Conservation (phyloP, 2,113 vertebrate genomes). For the Perca flavescens region DNA sequence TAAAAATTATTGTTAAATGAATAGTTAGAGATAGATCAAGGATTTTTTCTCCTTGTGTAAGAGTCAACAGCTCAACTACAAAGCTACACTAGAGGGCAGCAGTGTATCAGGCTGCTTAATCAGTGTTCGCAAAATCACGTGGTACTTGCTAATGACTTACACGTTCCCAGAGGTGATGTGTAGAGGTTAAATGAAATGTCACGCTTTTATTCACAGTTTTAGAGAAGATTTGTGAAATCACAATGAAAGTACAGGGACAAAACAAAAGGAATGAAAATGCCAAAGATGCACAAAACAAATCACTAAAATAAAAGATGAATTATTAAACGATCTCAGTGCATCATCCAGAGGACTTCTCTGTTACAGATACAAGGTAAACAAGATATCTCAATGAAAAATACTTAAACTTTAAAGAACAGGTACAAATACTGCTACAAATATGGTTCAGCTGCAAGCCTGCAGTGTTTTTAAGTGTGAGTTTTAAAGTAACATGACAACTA, state of each 20-base stretch:
- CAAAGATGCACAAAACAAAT: not conserved
- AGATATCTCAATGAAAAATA: not conserved
- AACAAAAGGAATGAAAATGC: not conserved
- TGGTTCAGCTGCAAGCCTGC: too few species aligned
- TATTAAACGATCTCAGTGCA: not conserved
- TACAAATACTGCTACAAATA: not conserved
- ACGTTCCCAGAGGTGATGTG: slow-evolving; percentile 21
- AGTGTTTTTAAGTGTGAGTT: too few species aligned
- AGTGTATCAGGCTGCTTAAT: slow-evolving; percentile 23
- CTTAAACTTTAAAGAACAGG: not conserved
- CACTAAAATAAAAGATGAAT: not conserved
- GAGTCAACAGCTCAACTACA: not conserved
- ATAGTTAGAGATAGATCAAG: not conserved
- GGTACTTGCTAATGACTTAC: not conserved
- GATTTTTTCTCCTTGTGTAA: too few species aligned
- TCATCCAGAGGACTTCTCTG: not conserved
- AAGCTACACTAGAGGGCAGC: slow-evolving; percentile 69
- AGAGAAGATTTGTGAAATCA: slow-evolving; percentile 2
- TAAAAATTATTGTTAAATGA: not conserved
- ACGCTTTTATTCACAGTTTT: slow-evolving; percentile 44
- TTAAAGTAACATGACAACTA: too few species aligned
- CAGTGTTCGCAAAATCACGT: not conserved
- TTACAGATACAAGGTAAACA: not conserved
- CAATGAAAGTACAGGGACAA: not conserved
- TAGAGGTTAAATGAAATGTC: slow-evolving; percentile 54